Evolutionary conservation across 2,888 invertebrate genomes (phyloP), one percentile per base, ranked within the genome.

Genomic region (Hydrotaea cyrtoneurina): DNA sequence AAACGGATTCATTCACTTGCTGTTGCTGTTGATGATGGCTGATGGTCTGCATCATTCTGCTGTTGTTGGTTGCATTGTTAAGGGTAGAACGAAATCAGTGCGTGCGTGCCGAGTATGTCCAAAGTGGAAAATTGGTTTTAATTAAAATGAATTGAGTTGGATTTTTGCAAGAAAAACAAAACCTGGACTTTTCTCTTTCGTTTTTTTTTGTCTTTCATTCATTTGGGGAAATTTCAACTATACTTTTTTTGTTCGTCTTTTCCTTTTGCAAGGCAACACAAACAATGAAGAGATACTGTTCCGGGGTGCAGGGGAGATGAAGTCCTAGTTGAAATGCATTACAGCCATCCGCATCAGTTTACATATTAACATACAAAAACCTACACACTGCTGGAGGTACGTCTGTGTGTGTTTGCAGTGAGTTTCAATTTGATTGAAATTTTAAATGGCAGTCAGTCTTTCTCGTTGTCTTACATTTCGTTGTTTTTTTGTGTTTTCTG

Each of bases 91-190:
- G 31, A 31, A 84, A 82, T 85, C 85, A 74, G 82, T 85, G 82
- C 82, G 82, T 85, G 82, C 82, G 85, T 85, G 77, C 71, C 73
- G 79, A 55, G 76, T 74, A 82, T 79, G 86, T 79, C 86, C 86
- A 86, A 83, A 83, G 71, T 86, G 86, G 82, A 86, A 86, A 87
- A 86, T 85, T 85, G 85, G 73, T 87, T 87, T 87, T 86, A 87
- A 87, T 87, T 87, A 87, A 87, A 87, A 86, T 86, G 86, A 86
- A 87, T 87, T 87, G 87, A 87, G 87, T 87, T 86, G 83, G 85
- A 74, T 36, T 75, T 43, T 36, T 64, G 64, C 23, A 62, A 23
- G 55, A 64, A 57, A 66, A 21, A 85, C 2, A 62, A 78, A 7
- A 23, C 62, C 78, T n/a, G 19, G 59, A 69, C 66, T 55, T 77